phyloP scores from a whole-genome alignment of 2,113 vertebrate genomes.

The Hipposideros armiger region DNA sequence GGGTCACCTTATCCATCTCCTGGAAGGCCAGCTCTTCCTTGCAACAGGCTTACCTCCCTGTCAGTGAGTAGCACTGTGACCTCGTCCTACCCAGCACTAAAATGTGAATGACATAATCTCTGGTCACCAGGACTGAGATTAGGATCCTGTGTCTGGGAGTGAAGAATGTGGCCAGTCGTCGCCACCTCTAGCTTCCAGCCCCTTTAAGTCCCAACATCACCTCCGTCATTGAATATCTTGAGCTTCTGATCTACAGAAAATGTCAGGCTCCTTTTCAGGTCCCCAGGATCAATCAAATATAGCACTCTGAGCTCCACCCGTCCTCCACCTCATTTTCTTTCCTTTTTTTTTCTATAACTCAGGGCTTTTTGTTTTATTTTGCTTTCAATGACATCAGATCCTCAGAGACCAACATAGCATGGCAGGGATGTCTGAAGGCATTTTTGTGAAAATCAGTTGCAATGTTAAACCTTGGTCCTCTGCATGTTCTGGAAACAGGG shows the following conservation, averaged over 20 bases:
- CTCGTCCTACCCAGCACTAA: background rate
- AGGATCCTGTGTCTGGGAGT: background rate
- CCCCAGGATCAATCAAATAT: background rate
- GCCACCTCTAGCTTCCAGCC: background rate
- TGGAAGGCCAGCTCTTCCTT: background rate
- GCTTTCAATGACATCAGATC: background rate
- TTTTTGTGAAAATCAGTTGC: conserved; percentile 50
- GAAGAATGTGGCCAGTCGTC: background rate
- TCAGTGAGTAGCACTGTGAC: background rate
- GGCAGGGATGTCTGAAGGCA: background rate
- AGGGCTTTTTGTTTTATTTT: background rate
- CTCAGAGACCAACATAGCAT: background rate
- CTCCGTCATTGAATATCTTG: background rate
- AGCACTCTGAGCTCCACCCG: background rate
- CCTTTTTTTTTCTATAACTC: background rate
- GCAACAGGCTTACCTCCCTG: background rate
- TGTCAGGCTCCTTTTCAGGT: background rate
- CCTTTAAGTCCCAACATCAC: background rate
- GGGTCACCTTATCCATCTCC: background rate
- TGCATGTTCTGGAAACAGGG: conserved; percentile 52
- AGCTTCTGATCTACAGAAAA: background rate
- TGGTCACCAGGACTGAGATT: background rate
- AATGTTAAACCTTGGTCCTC: background rate
- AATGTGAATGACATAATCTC: background rate
- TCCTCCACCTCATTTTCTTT: background rate